Conservation (phyloP, 2,888 invertebrate species). For the Drosophila suboccidentalis region DNA sequence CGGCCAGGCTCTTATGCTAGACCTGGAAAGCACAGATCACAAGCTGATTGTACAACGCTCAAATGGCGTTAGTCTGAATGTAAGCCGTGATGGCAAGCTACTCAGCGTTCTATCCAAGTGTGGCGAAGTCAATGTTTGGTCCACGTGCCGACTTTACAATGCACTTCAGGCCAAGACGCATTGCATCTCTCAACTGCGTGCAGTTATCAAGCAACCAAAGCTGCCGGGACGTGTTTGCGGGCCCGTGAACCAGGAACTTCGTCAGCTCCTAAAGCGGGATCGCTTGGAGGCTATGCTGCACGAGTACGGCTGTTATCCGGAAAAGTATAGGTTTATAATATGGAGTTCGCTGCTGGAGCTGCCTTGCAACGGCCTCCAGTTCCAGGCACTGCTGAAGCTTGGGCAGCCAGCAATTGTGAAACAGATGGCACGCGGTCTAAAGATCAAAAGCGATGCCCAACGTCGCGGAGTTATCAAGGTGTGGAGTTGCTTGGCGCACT, state of each 20-base stretch:
- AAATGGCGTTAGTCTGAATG: conserved; percentile 53
- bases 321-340: conserved; percentile 91
- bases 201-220: conserved; percentile 65
- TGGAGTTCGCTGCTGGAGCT: conserved; percentile 92
- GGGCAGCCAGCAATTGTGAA: conserved; percentile 88
- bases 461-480: conserved; percentile 89
- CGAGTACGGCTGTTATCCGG: conserved; percentile 93
- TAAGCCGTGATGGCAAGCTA: conserved; percentile 81
- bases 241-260: conserved; percentile 67
- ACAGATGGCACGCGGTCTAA: conserved; percentile 88
- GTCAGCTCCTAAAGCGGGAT: conserved; percentile 74
- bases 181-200: conserved; percentile 67
- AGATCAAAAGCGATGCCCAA: conserved; percentile 87
- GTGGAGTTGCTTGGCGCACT: conserved; percentile 91
- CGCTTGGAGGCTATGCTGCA: conserved; percentile 88
- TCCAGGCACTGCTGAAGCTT: conserved; percentile 89
- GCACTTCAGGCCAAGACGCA: conserved; percentile 68
- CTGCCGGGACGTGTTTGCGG: conserved; percentile 34
- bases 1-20: conserved; percentile 69
- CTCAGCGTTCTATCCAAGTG: conserved; percentile 68
- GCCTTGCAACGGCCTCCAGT: conserved; percentile 91
- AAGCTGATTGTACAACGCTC: conserved; percentile 75
- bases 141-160: conserved; percentile 70
- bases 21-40: conserved; percentile 68
- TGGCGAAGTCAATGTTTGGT: conserved; percentile 83